These are phyloP conservation scores for Portunus trituberculatus DNA, from an alignment of 1,140 invertebrate species.

Conservation along the genomic window DNA sequence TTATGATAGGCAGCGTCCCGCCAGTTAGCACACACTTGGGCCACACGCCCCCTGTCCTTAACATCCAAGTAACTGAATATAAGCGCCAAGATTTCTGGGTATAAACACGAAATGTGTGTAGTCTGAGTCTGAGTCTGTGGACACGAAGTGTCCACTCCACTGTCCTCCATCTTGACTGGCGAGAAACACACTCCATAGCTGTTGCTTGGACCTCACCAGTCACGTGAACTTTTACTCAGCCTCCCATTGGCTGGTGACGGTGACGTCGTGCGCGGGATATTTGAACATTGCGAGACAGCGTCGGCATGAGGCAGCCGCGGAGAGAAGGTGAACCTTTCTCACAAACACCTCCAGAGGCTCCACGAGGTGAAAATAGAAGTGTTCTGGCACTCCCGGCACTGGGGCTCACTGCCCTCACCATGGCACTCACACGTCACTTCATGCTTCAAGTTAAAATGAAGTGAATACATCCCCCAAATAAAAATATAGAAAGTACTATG, in stretches of 20 bases:
- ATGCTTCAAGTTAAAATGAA: background rate
- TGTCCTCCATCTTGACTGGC: slow-evolving; percentile 78
- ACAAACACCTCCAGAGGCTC: background rate
- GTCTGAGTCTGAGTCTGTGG: slow-evolving; percentile 54
- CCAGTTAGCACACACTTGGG: slow-evolving; percentile 94
- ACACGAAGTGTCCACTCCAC: slow-evolving; percentile 74
- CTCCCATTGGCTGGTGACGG: slow-evolving; percentile 58
- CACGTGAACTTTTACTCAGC: slow-evolving; percentile 65
- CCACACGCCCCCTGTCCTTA: slow-evolving; percentile 91
- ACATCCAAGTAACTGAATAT: slow-evolving; percentile 95
- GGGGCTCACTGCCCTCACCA: background rate
- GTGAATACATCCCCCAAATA: background rate
- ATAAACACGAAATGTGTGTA: slow-evolving; percentile 82
- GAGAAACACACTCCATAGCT: slow-evolving; percentile 76
- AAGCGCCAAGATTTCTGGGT: slow-evolving; percentile 94
- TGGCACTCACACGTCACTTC: background rate
- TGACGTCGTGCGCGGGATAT: slow-evolving; percentile 75
- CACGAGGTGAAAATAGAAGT: background rate
- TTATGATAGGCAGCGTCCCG: slow-evolving; percentile 92
- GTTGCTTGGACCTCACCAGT: slow-evolving; percentile 76
- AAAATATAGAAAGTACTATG: background rate
- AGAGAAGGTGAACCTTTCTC: slow-evolving; percentile 47
- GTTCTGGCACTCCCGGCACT: background rate
- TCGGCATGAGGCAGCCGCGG: slow-evolving; percentile 66
- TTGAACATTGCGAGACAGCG: slow-evolving; percentile 68